Evolutionary conservation across 2,888 invertebrate genomes (phyloP).

Genomic region (Ditula angustiorana): DNA sequence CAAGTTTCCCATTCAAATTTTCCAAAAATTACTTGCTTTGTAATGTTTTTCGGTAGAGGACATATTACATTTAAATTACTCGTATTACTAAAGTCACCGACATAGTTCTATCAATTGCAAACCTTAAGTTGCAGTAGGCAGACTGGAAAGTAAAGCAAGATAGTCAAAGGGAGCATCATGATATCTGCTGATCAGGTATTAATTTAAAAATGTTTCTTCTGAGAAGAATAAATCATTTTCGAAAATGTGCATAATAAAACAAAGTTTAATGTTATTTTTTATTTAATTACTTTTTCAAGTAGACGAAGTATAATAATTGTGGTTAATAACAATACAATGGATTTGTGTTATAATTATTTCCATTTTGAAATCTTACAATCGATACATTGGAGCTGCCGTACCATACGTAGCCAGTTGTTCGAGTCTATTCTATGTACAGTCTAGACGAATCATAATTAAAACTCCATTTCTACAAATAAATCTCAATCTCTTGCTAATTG

Average conservation of each 20-base stretch:
- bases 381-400: slow-evolving; percentile 53
- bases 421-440: slow-evolving; percentile 70
- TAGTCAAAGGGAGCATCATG: too few species aligned
- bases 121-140: too few species aligned
- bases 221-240: background rate
- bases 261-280: slow-evolving; percentile 52
- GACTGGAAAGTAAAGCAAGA: too few species aligned
- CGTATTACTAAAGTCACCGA: too few species aligned
- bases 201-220: background rate
- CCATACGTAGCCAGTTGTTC: slow-evolving; percentile 50
- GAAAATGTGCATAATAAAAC: background rate
- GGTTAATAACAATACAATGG: slow-evolving; percentile 71
- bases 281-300: slow-evolving; percentile 71
- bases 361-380: slow-evolving; percentile 60
- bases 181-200: too few species aligned
- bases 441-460: slow-evolving; percentile 65
- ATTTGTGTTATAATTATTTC: slow-evolving; percentile 65
- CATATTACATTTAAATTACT: too few species aligned
- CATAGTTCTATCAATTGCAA: too few species aligned
- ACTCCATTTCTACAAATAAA: slow-evolving; percentile 76
- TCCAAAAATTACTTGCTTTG: too few species aligned
- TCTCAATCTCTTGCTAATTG: slow-evolving; percentile 82
- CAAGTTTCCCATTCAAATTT: too few species aligned
- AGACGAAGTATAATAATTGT: slow-evolving; percentile 75
- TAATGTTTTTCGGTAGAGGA: too few species aligned